Conservation (phyloP, 1,140 invertebrate species). For the Colletes latitarsis region DNA sequence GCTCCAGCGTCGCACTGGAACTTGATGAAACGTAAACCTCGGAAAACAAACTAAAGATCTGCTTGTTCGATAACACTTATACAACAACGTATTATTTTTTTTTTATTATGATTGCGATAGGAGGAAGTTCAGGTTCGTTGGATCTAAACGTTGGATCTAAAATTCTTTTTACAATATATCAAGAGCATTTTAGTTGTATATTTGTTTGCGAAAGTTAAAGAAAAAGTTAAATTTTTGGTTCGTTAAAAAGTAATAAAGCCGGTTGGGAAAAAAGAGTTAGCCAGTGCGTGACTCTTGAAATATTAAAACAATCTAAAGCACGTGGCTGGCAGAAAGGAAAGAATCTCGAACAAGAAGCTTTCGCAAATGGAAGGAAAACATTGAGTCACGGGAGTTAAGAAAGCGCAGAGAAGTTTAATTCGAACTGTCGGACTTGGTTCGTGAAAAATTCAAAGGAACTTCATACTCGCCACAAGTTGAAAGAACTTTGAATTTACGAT, state of each 20-base stretch:
- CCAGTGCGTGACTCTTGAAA: background rate
- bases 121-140: too few species aligned
- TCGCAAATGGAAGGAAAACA: background rate
- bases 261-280: background rate
- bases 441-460: constrained; percentile 6
- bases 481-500: background rate
- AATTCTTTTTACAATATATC: background rate
- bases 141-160: too few species aligned
- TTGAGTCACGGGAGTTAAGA: background rate
- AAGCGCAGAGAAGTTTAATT: background rate
- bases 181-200: too few species aligned
- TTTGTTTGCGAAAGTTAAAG: too few species aligned
- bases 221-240: too few species aligned
- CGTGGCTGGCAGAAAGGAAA: background rate
- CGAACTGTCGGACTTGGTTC: background rate
- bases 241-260: too few species aligned
- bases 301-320: background rate
- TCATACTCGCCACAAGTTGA: background rate
- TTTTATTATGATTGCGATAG: too few species aligned
- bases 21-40: background rate
- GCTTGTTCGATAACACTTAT: too few species aligned
- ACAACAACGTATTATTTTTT: too few species aligned
- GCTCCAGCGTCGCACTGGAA: background rate
- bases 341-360: too few species aligned
- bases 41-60: background rate